These are phyloP conservation scores for Caenorhabditis sinica DNA, from an alignment of 2,888 invertebrate genomes.

Conservation along the genomic window DNA sequence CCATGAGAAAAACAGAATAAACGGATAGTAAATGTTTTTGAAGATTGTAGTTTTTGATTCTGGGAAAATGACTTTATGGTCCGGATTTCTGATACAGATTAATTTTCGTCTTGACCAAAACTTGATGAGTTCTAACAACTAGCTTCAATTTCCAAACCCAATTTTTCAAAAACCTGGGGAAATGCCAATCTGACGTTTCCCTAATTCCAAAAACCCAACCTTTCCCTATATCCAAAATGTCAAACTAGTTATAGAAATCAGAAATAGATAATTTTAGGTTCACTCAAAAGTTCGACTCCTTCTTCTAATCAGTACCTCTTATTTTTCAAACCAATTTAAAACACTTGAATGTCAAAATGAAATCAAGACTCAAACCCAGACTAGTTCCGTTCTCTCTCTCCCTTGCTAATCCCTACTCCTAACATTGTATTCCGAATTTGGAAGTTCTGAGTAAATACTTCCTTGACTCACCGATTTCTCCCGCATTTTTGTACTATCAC, in stretches of 20 bases:
- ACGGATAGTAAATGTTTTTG: too few species aligned
- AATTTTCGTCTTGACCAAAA: too few species aligned
- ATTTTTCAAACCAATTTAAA: not conserved
- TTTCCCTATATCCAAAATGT: not conserved
- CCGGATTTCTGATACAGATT: too few species aligned
- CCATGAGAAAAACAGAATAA: too few species aligned
- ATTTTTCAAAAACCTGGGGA: not conserved
- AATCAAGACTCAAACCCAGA: not conserved
- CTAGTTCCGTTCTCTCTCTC: not conserved
- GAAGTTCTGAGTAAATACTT: not conserved
- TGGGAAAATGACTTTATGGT: too few species aligned
- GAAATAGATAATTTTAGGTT: slow-evolving; percentile 1
- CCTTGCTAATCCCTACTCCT: not conserved
- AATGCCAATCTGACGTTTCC: slow-evolving; percentile 1
- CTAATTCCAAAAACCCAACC: not conserved
- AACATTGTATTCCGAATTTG: slow-evolving; percentile 10
- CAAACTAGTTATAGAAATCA: not conserved
- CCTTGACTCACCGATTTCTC: slow-evolving; percentile 3
- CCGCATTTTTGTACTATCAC: too few species aligned
- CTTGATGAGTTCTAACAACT: too few species aligned
- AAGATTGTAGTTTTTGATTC: too few species aligned
- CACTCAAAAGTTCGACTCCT: not conserved
- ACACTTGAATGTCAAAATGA: not conserved
- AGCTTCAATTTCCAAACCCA: too few species aligned
- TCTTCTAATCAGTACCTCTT: not conserved